phyloP scores from a whole-genome alignment of 2,113 vertebrate genomes.

The Hoplias malabaricus region DNA sequence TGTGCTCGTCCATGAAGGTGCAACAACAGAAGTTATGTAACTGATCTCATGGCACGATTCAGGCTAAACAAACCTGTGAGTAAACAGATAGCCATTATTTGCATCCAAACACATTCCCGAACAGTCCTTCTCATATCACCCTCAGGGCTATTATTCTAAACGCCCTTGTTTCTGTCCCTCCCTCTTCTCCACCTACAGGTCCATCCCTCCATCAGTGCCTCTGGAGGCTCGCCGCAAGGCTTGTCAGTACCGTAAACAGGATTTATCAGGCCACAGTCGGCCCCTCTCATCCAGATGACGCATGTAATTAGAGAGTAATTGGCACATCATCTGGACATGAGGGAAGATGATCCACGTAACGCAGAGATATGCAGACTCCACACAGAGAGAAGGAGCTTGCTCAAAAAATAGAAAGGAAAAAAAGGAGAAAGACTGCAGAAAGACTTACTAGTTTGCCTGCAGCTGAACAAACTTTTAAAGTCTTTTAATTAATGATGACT shows the following conservation, averaged over 20 bases:
- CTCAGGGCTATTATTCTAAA: constrained; percentile 3
- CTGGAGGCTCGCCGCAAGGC: constrained; percentile 59
- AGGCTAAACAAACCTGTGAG: not conserved
- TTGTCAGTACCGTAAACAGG: constrained; percentile 73
- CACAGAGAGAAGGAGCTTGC: not conserved
- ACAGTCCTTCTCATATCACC: not conserved
- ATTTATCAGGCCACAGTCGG: constrained; percentile 75
- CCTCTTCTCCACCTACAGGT: constrained; percentile 32
- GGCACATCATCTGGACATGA: constrained; percentile 80
- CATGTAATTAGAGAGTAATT: constrained; percentile 81
- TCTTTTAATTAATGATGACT: constrained; percentile 8
- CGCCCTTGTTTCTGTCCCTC: constrained; percentile 8
- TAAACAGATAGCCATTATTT: not conserved
- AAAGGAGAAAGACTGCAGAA: constrained; percentile 13
- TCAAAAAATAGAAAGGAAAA: constrained; percentile 13
- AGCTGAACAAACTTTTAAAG: not conserved
- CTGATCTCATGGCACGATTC: not conserved
- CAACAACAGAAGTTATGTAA: not conserved
- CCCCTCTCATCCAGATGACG: constrained; percentile 78
- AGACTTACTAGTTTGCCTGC: not conserved
- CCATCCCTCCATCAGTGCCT: constrained; percentile 53
- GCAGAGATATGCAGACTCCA: constrained; percentile 57
- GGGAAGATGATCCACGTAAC: constrained; percentile 69
- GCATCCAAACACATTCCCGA: not conserved
- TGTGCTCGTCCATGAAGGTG: not conserved